phyloP scores from a whole-genome alignment of 2,888 invertebrate species.

The Limnephilus rhombicus region DNA sequence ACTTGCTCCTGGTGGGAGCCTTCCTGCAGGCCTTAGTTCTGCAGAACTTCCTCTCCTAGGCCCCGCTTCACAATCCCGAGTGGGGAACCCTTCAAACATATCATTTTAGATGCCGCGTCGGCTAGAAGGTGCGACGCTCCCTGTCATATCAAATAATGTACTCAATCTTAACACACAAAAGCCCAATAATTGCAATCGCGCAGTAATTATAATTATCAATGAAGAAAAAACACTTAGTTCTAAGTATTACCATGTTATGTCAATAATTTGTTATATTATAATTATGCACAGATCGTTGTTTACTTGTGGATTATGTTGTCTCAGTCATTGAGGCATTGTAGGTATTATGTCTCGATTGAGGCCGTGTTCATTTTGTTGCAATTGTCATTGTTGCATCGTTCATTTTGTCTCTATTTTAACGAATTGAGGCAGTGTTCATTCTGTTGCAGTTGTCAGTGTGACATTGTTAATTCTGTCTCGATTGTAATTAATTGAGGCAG shows the following conservation, averaged over 20 bases:
- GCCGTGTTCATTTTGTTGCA: too few relatives aligned
- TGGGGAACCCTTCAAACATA: slow-evolving; percentile 59
- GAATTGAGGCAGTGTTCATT: too few relatives aligned
- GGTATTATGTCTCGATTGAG: too few relatives aligned
- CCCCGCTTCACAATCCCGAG: slow-evolving; percentile 22
- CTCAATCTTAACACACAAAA: slow-evolving; percentile 44
- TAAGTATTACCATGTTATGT: slow-evolving; percentile 46
- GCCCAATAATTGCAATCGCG: slow-evolving; percentile 48
- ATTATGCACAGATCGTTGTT: slow-evolving; percentile 35
- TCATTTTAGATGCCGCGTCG: slow-evolving; percentile 57
- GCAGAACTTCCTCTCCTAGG: slow-evolving; percentile 41
- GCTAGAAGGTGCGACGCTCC: slow-evolving; percentile 44
- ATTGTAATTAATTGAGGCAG: too few relatives aligned
- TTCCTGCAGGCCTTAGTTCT: slow-evolving; percentile 7
- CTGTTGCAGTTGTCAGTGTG: too few relatives aligned
- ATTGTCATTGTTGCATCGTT: too few relatives aligned
- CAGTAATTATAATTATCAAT: slow-evolving; percentile 29
- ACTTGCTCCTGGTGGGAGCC: slow-evolving; percentile 31
- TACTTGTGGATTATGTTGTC: background rate
- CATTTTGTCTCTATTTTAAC: too few relatives aligned
- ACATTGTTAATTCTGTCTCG: too few relatives aligned
- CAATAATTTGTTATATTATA: slow-evolving; percentile 29
- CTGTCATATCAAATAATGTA: slow-evolving; percentile 56
- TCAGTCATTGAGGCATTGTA: slow-evolving; percentile 6
- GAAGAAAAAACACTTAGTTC: slow-evolving; percentile 45